A percentile compares a stretch with the other conserved stretches of the same genome.
phyloP scores from a whole-genome alignment of 1,140 invertebrate species.

The Atta cephalotes region DNA sequence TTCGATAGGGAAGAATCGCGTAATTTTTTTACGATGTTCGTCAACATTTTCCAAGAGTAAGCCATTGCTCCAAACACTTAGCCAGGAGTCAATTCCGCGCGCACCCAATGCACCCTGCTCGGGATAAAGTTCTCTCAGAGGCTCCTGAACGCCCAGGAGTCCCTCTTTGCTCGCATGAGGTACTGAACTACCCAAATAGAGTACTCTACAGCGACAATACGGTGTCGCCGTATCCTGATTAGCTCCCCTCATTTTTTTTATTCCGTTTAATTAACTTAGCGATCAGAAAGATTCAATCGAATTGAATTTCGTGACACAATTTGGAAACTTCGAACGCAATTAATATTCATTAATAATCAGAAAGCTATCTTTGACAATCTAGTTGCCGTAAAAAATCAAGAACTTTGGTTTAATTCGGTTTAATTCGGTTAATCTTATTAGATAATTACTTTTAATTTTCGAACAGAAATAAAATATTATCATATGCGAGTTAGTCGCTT shows the following conservation, averaged over 20 bases:
- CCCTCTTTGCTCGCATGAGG: slow-evolving; percentile 99
- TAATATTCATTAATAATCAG: not conserved
- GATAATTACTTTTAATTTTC: not conserved
- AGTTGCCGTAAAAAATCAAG: not conserved
- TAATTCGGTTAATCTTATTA: not conserved
- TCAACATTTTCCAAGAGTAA: slow-evolving; percentile 98
- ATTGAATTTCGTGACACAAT: not conserved
- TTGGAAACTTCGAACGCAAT: not conserved
- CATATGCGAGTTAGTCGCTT: not conserved
- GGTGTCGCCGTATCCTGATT: slow-evolving; percentile 90
- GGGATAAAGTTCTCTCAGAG: slow-evolving; percentile 97
- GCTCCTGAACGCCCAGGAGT: slow-evolving; percentile 98
- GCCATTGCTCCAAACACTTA: slow-evolving; percentile 98
- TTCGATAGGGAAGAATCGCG: slow-evolving; percentile 98
- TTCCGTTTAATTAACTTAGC: not conserved
- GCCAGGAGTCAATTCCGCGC: slow-evolving; percentile 98
- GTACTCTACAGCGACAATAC: slow-evolving; percentile 98
- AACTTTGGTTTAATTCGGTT: not conserved
- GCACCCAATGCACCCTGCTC: slow-evolving; percentile 94
- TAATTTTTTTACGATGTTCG: slow-evolving; percentile 97
- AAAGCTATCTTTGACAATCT: not conserved
- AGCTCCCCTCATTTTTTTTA: slow-evolving; percentile 81
- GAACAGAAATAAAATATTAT: not conserved
- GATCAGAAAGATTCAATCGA: not conserved
- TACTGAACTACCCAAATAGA: slow-evolving; percentile 98